These are phyloP conservation scores for Leucoraja erinaceus DNA, from an alignment of 2,113 vertebrate genomes.

Conservation along the genomic window DNA sequence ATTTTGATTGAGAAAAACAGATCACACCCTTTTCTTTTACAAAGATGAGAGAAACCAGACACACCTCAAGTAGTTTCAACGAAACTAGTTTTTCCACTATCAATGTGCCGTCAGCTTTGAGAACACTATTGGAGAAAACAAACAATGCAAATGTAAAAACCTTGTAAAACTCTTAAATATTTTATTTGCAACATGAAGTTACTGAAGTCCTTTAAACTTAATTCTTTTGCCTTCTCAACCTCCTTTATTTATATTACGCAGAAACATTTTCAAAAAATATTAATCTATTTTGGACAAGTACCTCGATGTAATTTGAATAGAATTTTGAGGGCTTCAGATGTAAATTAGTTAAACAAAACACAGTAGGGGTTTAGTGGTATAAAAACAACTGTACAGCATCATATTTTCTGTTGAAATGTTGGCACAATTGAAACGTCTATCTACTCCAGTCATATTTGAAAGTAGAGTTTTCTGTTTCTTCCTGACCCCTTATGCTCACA, in stretches of 20 bases:
- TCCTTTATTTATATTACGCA: background rate
- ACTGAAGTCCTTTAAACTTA: background rate
- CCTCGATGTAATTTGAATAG: background rate
- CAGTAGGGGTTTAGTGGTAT: background rate
- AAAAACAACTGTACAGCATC: background rate
- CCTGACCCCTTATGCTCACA: background rate
- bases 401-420: background rate
- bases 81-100: slow-evolving; percentile 20
- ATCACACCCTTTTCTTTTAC: slow-evolving; percentile 19
- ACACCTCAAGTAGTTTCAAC: slow-evolving; percentile 23
- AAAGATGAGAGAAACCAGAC: slow-evolving; percentile 25
- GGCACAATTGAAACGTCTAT: background rate
- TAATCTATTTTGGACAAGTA: background rate
- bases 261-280: background rate
- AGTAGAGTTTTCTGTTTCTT: background rate
- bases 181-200: background rate
- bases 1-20: background rate
- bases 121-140: background rate
- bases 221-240: background rate
- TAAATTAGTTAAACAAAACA: background rate
- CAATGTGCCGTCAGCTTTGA: background rate
- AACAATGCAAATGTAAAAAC: background rate
- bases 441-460: background rate
- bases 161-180: background rate
- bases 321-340: background rate